Base-by-base conservation (phyloP, 2,113 vertebrate species). In the Petromus typicus region DNA sequence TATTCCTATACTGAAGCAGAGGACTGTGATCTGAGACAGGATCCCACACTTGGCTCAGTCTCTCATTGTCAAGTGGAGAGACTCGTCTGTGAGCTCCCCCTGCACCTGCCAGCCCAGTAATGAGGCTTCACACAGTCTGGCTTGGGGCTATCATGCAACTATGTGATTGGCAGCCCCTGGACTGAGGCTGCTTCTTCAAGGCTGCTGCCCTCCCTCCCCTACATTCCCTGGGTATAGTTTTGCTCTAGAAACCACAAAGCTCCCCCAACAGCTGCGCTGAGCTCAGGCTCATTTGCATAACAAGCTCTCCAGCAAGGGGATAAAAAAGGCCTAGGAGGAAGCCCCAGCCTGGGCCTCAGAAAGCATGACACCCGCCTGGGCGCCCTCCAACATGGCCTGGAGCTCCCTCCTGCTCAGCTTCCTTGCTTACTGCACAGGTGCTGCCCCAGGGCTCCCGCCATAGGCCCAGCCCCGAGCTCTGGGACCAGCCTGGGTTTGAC, bases 211-310 rank as follows among this genome's bases (percentile, higher is more conserved):
- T 64, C 17, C 34, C 4, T 25, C 7, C 13, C 20, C 6, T 71
- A 61, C 8, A 17, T 23, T 45, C 18, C 18, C 30, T 9, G 61
- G 11, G 18, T 18, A 56, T 37, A 80, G 25, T 4, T 27, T 25
- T 89, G 14, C 16, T 64, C 48, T 67, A 61, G 48, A 80, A 14
- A 40, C 27, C 48, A 43, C 75, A 67, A 0, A 67, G 17, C 67
- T 37, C 32, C 32, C 45, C 54, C 59, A 66, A 32, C 37, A 83
- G 51, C 76, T 54, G 22, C 17, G 23, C 2, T 51, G 54, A 76
- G 48, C 32, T 34, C 13, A 3, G 17, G 43, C 66, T 0, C 71
- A 96, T 97, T 96, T 96, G 78, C 92, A 91, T 87, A 57, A 59
- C 37, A 0, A 22, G 57, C 18, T 12, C 2, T 22, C 1, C 0